Conservation (phyloP, 2,888 invertebrate species). For the Seira musarum region DNA sequence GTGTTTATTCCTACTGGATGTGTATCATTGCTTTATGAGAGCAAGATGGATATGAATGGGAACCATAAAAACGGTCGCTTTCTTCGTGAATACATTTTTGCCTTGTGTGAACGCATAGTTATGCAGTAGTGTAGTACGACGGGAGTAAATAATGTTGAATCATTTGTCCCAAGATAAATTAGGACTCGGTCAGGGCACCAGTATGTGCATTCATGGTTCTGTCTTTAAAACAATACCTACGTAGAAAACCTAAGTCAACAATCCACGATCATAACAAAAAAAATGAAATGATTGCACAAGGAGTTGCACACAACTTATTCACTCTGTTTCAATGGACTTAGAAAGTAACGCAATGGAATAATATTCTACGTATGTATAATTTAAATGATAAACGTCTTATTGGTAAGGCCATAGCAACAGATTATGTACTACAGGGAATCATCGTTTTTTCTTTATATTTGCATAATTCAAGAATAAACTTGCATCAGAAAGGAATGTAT, state of each 20-base stretch:
- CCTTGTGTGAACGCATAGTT: neutral
- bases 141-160: conserved; percentile 44
- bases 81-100: conserved; percentile 25
- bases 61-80: conserved; percentile 28
- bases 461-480: conserved; percentile 9
- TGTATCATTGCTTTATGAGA: neutral
- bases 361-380: no score
- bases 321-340: no score
- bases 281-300: no score
- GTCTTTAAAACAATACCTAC: no score
- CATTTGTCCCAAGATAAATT: conserved; percentile 57
- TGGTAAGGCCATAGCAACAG: neutral
- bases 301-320: no score
- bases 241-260: no score
- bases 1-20: neutral
- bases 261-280: no score
- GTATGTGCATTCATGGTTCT: no score
- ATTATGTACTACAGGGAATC: neutral
- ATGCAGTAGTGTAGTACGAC: conserved; percentile 12
- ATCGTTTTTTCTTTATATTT: neutral
- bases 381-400: no score
- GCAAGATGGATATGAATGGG: conserved; percentile 40
- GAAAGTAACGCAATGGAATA: no score
- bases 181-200: conserved; percentile 16
- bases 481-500: neutral